Conservation (phyloP, 2,113 vertebrate genomes). For the Alligator mississippiensis region DNA sequence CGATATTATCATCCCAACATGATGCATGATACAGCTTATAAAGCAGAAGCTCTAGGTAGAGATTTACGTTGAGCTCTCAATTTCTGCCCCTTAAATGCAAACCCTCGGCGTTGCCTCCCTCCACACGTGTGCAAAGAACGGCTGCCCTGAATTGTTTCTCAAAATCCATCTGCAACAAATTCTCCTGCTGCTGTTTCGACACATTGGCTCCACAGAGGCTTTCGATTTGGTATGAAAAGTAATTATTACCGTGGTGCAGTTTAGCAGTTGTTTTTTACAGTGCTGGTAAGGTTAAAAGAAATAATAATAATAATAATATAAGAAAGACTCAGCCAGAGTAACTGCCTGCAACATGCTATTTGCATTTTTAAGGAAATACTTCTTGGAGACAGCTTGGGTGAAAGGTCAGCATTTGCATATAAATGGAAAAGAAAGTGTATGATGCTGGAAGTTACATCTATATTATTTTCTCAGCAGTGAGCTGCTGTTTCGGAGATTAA, state of each 20-base stretch:
- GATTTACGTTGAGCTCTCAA: neutral
- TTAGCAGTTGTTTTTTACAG: constrained; percentile 75
- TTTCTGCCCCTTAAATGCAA: fast-evolving
- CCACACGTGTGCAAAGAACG: fast-evolving
- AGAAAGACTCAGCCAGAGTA: constrained; percentile 71
- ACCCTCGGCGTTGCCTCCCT: fast-evolving
- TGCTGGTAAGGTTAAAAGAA: constrained; percentile 78
- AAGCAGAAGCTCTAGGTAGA: neutral
- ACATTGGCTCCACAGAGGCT: constrained; percentile 21
- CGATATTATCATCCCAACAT: neutral
- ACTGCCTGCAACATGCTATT: constrained; percentile 80
- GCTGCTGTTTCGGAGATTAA: constrained; percentile 81
- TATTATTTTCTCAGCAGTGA: constrained; percentile 86
- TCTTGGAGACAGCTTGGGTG: constrained; percentile 84
- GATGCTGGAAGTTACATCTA: constrained; percentile 82
- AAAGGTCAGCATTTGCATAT: constrained; percentile 88
- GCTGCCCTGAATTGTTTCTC: neutral
- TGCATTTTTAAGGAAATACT: constrained; percentile 87
- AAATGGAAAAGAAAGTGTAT: constrained; percentile 85
- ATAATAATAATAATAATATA: constrained; percentile 79
- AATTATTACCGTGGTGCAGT: constrained; percentile 69
- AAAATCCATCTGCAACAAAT: neutral
- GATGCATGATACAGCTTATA: neutral
- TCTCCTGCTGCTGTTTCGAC: constrained; percentile 45
- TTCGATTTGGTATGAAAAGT: constrained; percentile 64